Evolutionary conservation across 2,888 invertebrate species (phyloP).

Genomic region (Lithophane socia): DNA sequence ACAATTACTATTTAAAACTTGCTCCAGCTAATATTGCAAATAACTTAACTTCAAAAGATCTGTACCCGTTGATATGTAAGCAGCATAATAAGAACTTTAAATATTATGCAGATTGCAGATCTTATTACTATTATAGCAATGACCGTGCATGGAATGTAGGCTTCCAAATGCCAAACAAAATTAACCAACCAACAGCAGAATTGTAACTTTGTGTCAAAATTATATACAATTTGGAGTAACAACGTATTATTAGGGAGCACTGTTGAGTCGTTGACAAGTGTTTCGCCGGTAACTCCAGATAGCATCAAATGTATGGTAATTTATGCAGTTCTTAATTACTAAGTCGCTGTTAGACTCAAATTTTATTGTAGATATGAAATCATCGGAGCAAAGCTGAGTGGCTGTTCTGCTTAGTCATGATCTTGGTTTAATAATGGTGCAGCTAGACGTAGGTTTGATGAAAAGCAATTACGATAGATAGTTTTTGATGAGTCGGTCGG

Average conservation of each 20-base stretch:
- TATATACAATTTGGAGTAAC: constrained; percentile 61
- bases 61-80: constrained; percentile 2
- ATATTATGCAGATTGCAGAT: constrained; percentile 17
- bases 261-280: constrained; percentile 72
- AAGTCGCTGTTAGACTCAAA: constrained; percentile 61
- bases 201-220: constrained; percentile 51
- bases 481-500: constrained; percentile 7
- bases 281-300: constrained; percentile 68
- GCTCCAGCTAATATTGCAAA: constrained; percentile 29
- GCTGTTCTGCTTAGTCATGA: constrained; percentile 52
- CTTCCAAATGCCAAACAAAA: constrained; percentile 52
- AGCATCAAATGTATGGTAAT: constrained; percentile 74
- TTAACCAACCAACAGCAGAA: constrained; percentile 40
- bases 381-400: constrained; percentile 46
- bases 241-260: constrained; percentile 59
- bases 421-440: constrained; percentile 39
- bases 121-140: constrained; percentile 28
- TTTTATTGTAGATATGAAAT: constrained; percentile 60
- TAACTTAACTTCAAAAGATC: constrained; percentile 29
- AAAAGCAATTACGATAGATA: constrained; percentile 36
- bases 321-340: constrained; percentile 75
- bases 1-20: constrained; percentile 2
- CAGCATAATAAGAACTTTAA: constrained; percentile 9
- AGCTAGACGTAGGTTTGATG: constrained; percentile 37
- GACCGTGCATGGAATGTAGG: constrained; percentile 43